Evolutionary conservation across 2,888 invertebrate genomes (phyloP), one percentile per base, ranked within the genome.

Genomic region (Hypsopygia costalis): DNA sequence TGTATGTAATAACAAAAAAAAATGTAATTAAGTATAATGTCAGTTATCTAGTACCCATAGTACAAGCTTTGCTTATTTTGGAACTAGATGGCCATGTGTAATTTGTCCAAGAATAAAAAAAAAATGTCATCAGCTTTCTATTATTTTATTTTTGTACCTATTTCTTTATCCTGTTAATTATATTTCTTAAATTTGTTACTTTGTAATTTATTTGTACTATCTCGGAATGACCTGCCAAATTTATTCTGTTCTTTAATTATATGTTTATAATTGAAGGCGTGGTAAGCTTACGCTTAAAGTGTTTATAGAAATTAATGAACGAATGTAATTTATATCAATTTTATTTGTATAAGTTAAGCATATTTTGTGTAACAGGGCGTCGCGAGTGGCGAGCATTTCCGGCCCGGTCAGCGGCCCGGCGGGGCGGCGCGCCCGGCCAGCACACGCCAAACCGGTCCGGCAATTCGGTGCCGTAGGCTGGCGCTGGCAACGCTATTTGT

Each of bases 401-500:
- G 38, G 37, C 21, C n/a, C n/a, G n/a, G 37, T 37, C 37, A 37
- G 37, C 37, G 37, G 31, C 37, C 37, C n/a, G n/a, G n/a, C n/a
- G n/a, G n/a, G n/a, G 16, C 37, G 37, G 37, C 21, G 16, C 3
- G 3, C 3, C 16, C 3, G 16, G 3, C 11, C 11, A 32, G 54
- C 54, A 51, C 54, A 54, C 54, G 54, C 54, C 48, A 50, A 51
- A 54, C 54, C 54, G 48, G 54, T 54, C 44, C 38, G 31, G 42
- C 43, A 49, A 52, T 52, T 50, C 49, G 47, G 43, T 44, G 43
- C 25, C 16, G 7, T 10, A 38, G 38, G 38, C 34, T 22, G 16
- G 16, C 16, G 16, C 4, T 16, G 16, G 34, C 30, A 4, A 9
- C 6, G 31, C 50, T 47, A 51, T 51, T 51, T 47, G 50, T 51